Percentiles rank a stretch among this genome's conserved stretches.
Evolutionary conservation across 2,113 vertebrate species (phyloP).

Genomic region (Pipa parva): DNA sequence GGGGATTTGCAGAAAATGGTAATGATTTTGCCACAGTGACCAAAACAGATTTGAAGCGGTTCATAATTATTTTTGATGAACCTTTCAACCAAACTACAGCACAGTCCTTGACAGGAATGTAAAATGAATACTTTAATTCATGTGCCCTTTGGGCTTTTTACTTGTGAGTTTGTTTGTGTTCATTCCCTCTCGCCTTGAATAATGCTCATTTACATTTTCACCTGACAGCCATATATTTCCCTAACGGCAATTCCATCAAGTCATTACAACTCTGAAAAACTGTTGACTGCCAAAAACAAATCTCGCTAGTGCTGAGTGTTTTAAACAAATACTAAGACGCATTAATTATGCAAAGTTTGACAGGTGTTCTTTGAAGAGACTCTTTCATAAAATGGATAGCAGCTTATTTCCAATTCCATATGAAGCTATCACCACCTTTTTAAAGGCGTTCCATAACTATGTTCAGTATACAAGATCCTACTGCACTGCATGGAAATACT

Average conservation of each 20-base stretch:
- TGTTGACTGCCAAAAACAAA: slow-evolving; percentile 38
- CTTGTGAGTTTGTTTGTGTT: slow-evolving; percentile 12
- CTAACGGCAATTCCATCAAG: slow-evolving; percentile 25
- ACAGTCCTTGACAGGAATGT: background rate
- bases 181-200: slow-evolving; percentile 15
- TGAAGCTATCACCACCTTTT: slow-evolving; percentile 10
- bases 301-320: slow-evolving; percentile 3
- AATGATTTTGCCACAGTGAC: no score
- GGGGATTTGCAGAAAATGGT: no score
- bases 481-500: background rate
- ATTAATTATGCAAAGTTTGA: slow-evolving; percentile 39
- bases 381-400: slow-evolving; percentile 27
- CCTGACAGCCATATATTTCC: slow-evolving; percentile 27
- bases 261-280: slow-evolving; percentile 36
- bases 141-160: background rate
- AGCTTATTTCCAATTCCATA: slow-evolving; percentile 1
- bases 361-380: slow-evolving; percentile 35
- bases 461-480: background rate
- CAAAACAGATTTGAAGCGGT: no score
- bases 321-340: slow-evolving; percentile 34
- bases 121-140: background rate
- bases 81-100: background rate
- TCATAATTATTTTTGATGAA: background rate
- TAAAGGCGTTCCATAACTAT: slow-evolving; percentile 15
- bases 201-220: slow-evolving; percentile 27